A percentile compares a stretch with the other conserved stretches of the same genome.
These are phyloP conservation scores for Carlito syrichta DNA, from an alignment of 2,113 vertebrate species.

Conservation along the genomic window DNA sequence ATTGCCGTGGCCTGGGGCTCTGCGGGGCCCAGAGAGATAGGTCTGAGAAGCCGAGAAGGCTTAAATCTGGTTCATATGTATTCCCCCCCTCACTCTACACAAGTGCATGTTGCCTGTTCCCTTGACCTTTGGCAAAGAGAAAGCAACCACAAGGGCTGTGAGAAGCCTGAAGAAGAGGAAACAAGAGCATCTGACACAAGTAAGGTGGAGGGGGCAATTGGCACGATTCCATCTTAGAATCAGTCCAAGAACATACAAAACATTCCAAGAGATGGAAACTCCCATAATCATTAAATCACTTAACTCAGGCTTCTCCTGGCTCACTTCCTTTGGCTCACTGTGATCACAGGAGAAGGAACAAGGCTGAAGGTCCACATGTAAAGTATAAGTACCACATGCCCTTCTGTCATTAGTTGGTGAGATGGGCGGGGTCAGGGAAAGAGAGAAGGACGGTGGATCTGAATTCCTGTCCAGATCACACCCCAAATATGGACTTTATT, in stretches of 20 bases:
- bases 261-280: neutral
- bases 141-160: neutral
- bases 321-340: neutral
- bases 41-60: neutral
- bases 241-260: neutral
- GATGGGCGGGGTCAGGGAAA: neutral
- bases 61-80: neutral
- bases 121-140: neutral
- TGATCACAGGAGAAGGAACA: neutral
- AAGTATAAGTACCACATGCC: neutral
- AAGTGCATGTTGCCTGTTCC: no score
- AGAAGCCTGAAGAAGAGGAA: neutral
- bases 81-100: no score
- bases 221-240: neutral
- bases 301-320: neutral
- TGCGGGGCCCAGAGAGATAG: neutral
- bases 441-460: neutral
- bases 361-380: neutral
- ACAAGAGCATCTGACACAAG: neutral
- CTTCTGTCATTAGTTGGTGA: neutral
- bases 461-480: neutral
- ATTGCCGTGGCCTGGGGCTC: neutral
- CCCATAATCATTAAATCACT: neutral
- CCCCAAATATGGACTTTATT: neutral
- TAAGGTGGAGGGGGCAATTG: fast-evolving